Percentiles rank a stretch among this genome's conserved stretches.
Evolutionary conservation across 2,113 vertebrate genomes (phyloP).

Genomic region (Haemorhous mexicanus): DNA sequence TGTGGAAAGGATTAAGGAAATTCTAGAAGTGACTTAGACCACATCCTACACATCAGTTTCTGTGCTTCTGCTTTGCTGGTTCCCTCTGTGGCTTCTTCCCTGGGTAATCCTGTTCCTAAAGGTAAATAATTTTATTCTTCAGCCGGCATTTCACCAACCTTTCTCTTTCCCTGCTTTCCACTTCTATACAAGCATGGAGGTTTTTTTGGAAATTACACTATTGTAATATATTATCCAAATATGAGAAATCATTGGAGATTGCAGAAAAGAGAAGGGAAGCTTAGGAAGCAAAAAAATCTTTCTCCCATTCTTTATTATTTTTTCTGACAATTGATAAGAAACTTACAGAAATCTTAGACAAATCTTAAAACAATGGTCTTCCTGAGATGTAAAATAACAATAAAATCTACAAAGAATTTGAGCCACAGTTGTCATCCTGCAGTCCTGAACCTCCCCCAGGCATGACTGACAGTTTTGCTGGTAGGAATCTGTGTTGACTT

Average conservation of each 20-base stretch:
- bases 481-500: neutral
- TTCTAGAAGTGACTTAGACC: neutral
- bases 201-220: neutral
- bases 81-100: neutral
- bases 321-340: neutral
- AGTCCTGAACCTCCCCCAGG: neutral
- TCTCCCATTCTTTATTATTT: rapidly evolving
- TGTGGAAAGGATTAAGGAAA: neutral
- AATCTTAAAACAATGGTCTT: neutral
- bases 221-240: neutral
- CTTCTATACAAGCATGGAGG: rapidly evolving
- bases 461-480: neutral
- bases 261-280: neutral
- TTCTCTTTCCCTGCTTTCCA: neutral
- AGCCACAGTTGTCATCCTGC: neutral
- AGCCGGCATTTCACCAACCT: neutral
- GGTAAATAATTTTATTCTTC: neutral
- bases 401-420: neutral
- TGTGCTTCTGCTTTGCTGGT: neutral
- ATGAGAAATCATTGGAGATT: neutral
- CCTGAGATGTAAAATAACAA: neutral
- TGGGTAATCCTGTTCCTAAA: neutral
- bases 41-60: neutral
- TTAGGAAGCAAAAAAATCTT: neutral
- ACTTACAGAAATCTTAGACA: neutral